These are phyloP conservation scores for Limnothrissa miodon DNA, from an alignment of 2,113 vertebrate genomes.

Conservation along the genomic window DNA sequence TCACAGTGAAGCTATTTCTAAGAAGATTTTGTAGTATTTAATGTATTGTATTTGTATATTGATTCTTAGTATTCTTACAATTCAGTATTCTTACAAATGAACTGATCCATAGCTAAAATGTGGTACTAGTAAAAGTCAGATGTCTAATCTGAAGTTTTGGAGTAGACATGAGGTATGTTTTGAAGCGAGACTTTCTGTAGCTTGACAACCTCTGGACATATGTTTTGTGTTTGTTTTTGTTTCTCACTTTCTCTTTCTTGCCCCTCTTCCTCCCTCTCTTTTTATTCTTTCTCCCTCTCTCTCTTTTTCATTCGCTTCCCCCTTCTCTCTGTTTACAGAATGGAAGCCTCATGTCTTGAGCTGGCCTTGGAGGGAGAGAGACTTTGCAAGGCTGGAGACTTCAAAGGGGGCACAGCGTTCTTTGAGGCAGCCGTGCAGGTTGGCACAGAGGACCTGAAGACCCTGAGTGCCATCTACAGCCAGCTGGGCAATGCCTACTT, in stretches of 20 bases:
- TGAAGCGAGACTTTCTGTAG: too few species aligned
- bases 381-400: constrained; percentile 91
- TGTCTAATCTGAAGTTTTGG: too few species aligned
- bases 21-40: too few species aligned
- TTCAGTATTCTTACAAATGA: too few species aligned
- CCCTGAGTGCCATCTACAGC: constrained; percentile 97
- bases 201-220: neutral
- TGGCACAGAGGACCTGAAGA: constrained; percentile 95
- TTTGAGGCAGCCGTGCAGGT: constrained; percentile 95
- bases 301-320: neutral
- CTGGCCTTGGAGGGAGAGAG: constrained; percentile 93
- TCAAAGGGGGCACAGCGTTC: constrained; percentile 88
- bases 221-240: neutral
- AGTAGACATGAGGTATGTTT: too few species aligned
- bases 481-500: constrained; percentile 98
- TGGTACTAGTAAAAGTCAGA: too few species aligned
- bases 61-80: too few species aligned
- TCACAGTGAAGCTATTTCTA: too few species aligned
- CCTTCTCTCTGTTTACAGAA: constrained; percentile 67
- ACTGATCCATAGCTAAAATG: too few species aligned
- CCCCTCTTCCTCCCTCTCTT: neutral
- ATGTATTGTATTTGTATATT: too few species aligned
- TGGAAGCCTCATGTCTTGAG: constrained; percentile 96
- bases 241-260: neutral
- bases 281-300: neutral